Evolutionary conservation across 2,888 invertebrate genomes (phyloP).

Genomic region (Trichopria drosophilae): DNA sequence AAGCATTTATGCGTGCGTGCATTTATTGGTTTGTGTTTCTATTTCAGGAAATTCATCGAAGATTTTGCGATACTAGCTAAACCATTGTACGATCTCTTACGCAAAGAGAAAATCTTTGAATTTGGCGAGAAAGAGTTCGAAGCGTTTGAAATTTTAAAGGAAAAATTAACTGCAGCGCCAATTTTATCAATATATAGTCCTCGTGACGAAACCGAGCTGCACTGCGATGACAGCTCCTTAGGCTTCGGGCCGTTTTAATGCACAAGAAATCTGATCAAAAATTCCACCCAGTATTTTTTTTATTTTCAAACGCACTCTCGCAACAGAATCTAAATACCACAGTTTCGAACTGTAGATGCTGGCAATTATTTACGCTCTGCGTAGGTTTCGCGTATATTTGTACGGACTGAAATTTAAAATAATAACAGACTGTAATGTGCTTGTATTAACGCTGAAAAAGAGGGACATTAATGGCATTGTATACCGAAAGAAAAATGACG

Average conservation of each 20-base stretch:
- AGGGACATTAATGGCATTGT: slow-evolving; percentile 40
- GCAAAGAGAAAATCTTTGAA: slow-evolving; percentile 30
- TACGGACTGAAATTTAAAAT: slow-evolving; percentile 37
- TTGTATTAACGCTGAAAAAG: slow-evolving; percentile 39
- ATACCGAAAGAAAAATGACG: too few relatives aligned
- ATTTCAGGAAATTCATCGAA: too few relatives aligned
- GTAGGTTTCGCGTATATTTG: slow-evolving; percentile 42
- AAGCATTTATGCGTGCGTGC: slow-evolving; percentile 41
- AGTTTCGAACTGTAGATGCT: too few relatives aligned
- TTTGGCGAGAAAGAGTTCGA: slow-evolving; percentile 36
- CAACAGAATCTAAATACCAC: slow-evolving; percentile 40
- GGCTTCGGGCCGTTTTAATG: slow-evolving; percentile 47
- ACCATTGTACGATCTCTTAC: slow-evolving; percentile 43
- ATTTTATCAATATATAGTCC: slow-evolving; percentile 46
- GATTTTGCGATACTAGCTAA: slow-evolving; percentile 39
- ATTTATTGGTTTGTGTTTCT: slow-evolving; percentile 43
- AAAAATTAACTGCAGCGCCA: slow-evolving; percentile 33
- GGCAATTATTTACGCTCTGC: too few relatives aligned
- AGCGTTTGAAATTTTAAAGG: slow-evolving; percentile 38
- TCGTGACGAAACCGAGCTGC: slow-evolving; percentile 45
- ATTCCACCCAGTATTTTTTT: slow-evolving; percentile 46
- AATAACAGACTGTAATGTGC: slow-evolving; percentile 11
- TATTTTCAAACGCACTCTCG: slow-evolving; percentile 42
- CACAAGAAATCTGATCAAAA: slow-evolving; percentile 41
- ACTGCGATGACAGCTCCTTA: slow-evolving; percentile 47